Conservation (phyloP, 1,140 invertebrate genomes). For the Eubasilissa regina region DNA sequence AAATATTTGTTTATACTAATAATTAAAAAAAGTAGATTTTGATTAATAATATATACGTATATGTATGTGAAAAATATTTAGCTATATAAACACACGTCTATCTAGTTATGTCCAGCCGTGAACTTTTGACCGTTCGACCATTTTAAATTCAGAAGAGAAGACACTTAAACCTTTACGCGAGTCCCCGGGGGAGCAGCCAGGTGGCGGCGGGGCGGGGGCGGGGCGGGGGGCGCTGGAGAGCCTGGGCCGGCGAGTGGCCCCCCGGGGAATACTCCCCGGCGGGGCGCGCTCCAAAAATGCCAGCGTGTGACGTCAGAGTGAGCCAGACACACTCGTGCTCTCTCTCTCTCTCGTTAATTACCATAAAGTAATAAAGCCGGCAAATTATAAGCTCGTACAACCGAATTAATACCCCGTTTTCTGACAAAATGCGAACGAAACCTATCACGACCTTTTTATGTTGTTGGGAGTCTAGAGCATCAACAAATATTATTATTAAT, state of each 20-base stretch:
- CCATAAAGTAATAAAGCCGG: conserved; percentile 27
- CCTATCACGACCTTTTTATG: too few species aligned
- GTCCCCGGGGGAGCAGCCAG: conserved; percentile 29
- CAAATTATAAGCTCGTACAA: background rate
- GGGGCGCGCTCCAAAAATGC: conserved; percentile 50
- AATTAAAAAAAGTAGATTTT: too few species aligned
- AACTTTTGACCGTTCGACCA: conserved; percentile 52
- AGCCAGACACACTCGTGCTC: conserved; percentile 28
- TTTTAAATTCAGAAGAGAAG: conserved; percentile 58
- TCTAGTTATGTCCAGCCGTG: conserved; percentile 23
- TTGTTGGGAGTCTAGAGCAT: too few species aligned
- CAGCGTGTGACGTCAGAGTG: conserved; percentile 53
- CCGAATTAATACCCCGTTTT: background rate
- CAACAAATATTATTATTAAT: too few species aligned
- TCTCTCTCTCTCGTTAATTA: conserved; percentile 53
- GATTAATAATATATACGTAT: too few species aligned
- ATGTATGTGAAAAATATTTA: too few species aligned
- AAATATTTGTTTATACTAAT: too few species aligned
- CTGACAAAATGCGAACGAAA: too few species aligned
- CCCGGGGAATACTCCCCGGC: conserved; percentile 41
- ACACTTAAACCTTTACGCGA: conserved; percentile 55
- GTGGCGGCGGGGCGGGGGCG: background rate
- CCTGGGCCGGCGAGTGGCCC: conserved; percentile 18
- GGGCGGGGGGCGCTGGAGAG: conserved; percentile 6
- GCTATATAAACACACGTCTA: too few species aligned